Evolutionary conservation across 2,113 vertebrate species (phyloP), one percentile per base, ranked within the genome.

Genomic region (Amphiprion percula): DNA sequence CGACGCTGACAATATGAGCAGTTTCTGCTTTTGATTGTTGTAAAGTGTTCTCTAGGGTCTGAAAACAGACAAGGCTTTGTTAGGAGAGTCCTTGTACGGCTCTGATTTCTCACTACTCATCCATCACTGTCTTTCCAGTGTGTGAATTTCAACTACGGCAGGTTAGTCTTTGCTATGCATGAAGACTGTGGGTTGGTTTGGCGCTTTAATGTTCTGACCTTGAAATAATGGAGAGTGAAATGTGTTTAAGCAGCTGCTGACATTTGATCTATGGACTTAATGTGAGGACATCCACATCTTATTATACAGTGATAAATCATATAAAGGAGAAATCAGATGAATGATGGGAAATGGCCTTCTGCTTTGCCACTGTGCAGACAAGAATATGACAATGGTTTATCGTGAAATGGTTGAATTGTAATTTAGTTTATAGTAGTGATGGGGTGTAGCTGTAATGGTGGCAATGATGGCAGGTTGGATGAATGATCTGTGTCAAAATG

Each of bases 161-260:
- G 83, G 16, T 33, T 37, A 46, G 11, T 2, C n/a, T 26, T 26
- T 14, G 14, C 30, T 28, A 15, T 68, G 28, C 1, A 24, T 47
- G 17, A 71, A 47, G 26, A 26, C 9, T 16, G 26, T 24, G 15
- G 15, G 37, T 21, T n/a, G 59, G 0, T 3, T 1, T 10, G 44
- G 30, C 24, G 41, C 44, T 62, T 68, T 6, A 66, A 21, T 66
- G 37, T 19, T 9, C 4, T 1, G 8, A 53, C 16, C 33, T 53
- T 74, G 59, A 74, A 39, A 66, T 50, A 64, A 41, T 50, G 55
- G 62, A 67, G 61, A 28, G 16, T 46, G 30, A 78, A 64, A 54
- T 53, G 26, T 68, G 63, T 60, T 68, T 50, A 55, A 70, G 21
- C 53, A 60, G 16, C 62, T 62, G 47, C 5, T 33, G 50, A 64